phyloP scores from a whole-genome alignment of 2,888 invertebrate species.

The Amblyjoppa proteus region DNA sequence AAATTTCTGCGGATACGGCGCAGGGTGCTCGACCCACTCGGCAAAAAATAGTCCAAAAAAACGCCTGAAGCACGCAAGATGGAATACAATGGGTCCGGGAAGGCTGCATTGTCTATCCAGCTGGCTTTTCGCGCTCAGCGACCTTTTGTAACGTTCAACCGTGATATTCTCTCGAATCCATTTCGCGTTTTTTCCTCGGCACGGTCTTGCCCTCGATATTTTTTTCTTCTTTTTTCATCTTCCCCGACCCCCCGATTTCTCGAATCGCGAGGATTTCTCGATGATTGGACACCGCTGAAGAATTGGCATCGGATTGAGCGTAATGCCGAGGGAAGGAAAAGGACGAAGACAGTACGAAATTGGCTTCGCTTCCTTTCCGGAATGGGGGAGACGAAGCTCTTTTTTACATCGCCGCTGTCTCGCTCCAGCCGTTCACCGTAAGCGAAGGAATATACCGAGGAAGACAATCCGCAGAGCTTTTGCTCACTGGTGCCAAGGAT shows the following conservation, averaged over 20 bases:
- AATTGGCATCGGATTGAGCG: constrained; percentile 27
- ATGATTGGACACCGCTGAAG: constrained; percentile 43
- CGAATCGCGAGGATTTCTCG: constrained; percentile 42
- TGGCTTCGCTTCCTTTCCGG: constrained; percentile 57
- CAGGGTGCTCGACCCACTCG: constrained; percentile 3
- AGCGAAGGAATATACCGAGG: constrained; percentile 25
- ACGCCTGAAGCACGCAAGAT: constrained; percentile 23
- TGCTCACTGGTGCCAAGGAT: constrained; percentile 16
- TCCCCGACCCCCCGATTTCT: not conserved
- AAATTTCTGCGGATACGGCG: constrained; percentile 28
- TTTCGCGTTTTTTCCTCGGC: constrained; percentile 17
- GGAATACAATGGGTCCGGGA: constrained; percentile 41
- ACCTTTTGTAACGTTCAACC: constrained; percentile 40
- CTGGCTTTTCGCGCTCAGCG: constrained; percentile 33
- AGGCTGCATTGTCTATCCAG: constrained; percentile 51
- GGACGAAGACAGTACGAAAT: constrained; percentile 37
- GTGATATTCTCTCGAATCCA: constrained; percentile 33
- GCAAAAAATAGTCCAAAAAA: constrained; percentile 9
- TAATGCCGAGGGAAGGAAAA: constrained; percentile 7
- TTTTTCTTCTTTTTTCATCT: constrained; percentile 1
- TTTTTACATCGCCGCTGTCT: constrained; percentile 25
- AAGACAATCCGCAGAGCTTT: constrained; percentile 27
- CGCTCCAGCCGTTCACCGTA: not conserved
- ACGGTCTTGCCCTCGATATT: constrained; percentile 13
- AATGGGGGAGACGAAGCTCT: constrained; percentile 47